Conservation (phyloP, 2,888 invertebrate species). For the Tipula vernalis region DNA sequence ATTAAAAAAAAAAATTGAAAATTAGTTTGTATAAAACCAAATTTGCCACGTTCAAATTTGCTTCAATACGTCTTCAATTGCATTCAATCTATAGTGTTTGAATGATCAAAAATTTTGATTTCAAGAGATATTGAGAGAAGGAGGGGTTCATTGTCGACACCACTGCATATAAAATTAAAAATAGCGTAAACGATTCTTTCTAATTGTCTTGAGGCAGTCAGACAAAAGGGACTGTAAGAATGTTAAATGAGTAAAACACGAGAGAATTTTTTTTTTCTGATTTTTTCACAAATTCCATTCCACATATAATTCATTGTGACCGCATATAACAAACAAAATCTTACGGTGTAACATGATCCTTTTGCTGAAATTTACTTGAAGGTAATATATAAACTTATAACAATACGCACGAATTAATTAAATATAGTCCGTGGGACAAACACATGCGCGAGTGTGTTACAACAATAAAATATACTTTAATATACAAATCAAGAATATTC, state of each 20-base stretch:
- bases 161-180: not conserved
- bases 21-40: no score
- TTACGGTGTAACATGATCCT: not conserved
- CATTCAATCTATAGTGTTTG: no score
- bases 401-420: not conserved
- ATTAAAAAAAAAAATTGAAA: no score
- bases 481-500: not conserved
- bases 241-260: not conserved
- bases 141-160: not conserved
- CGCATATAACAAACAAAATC: not conserved
- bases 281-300: not conserved
- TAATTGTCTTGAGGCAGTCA: not conserved
- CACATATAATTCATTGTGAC: not conserved
- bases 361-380: not conserved
- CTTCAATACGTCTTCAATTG: no score
- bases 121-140: no score
- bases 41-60: no score
- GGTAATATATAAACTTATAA: not conserved
- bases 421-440: not conserved
- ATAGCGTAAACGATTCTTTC: not conserved
- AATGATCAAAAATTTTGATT: no score
- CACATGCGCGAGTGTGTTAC: not conserved
- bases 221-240: not conserved
- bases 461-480: not conserved
- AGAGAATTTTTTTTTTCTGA: not conserved